A percentile compares a stretch with the other conserved stretches of the same genome.
Evolutionary conservation across 2,888 invertebrate genomes (phyloP).

Genomic region (Tetropium fuscum): DNA sequence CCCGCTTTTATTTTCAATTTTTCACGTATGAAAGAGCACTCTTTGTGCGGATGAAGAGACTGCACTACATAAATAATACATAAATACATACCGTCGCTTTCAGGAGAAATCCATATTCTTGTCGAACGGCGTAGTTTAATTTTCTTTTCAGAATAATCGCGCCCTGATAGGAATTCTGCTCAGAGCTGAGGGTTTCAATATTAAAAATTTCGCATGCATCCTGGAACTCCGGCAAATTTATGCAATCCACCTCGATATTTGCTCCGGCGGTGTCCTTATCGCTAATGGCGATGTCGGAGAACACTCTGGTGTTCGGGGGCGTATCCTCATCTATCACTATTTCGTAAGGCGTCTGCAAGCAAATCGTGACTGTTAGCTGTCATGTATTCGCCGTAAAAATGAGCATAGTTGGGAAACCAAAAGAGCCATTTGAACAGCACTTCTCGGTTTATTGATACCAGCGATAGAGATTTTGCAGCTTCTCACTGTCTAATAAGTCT

Average conservation of each 20-base stretch:
- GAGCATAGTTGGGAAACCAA: no score
- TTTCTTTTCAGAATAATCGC: conserved; percentile 77
- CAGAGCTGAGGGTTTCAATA: conserved; percentile 72
- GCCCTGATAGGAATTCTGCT: conserved; percentile 79
- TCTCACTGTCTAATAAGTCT: no score
- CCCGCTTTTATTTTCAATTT: background rate
- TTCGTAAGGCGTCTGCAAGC: conserved; percentile 81
- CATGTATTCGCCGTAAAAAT: no score
- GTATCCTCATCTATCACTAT: conserved; percentile 84
- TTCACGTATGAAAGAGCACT: background rate
- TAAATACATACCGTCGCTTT: conserved; percentile 78
- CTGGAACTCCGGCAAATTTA: conserved; percentile 72
- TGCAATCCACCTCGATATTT: conserved; percentile 80
- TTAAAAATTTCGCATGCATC: conserved; percentile 80
- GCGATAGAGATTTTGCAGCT: no score
- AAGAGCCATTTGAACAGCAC: no score
- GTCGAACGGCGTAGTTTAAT: conserved; percentile 82
- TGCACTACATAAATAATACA: background rate
- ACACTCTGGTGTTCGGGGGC: conserved; percentile 76
- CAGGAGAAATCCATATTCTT: conserved; percentile 82
- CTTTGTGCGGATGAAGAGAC: background rate
- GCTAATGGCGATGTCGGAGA: conserved; percentile 78
- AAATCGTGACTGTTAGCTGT: conserved; percentile 15
- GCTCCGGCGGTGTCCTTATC: conserved; percentile 87
- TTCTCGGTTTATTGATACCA: no score